phyloP scores from a whole-genome alignment of 2,797 vertebrate genomes.

The Arremon brunneinucha region DNA sequence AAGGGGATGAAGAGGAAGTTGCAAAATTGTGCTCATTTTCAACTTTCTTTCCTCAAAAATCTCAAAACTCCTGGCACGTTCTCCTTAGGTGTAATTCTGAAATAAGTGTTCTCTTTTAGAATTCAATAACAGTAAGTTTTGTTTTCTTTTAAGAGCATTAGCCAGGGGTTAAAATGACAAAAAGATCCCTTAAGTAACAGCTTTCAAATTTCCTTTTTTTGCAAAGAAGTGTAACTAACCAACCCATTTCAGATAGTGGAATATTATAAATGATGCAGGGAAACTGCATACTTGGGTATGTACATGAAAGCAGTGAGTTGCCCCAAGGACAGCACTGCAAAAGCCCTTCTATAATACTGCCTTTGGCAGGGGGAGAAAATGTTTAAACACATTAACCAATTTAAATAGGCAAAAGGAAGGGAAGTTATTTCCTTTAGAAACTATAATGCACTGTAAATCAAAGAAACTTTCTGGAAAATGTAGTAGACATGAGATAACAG shows the following conservation, averaged over 20 bases:
- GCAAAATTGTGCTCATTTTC: background rate
- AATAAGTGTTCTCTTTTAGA: background rate
- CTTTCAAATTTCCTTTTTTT: background rate
- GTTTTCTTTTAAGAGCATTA: background rate
- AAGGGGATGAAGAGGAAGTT: background rate
- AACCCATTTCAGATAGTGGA: background rate
- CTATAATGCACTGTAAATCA: slow-evolving; percentile 7
- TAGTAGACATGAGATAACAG: background rate
- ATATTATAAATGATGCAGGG: background rate
- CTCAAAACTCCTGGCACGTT: background rate
- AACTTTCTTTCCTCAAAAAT: background rate
- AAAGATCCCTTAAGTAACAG: background rate
- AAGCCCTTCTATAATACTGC: background rate
- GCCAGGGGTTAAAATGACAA: background rate
- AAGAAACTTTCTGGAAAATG: slow-evolving; percentile 2
- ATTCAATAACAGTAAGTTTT: background rate
- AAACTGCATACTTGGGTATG: background rate
- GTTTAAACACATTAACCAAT: slow-evolving; percentile 3
- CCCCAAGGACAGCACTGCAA: background rate
- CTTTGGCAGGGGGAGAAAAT: background rate
- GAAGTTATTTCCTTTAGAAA: background rate
- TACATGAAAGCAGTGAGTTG: background rate
- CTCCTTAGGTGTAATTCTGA: background rate
- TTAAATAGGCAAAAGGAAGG: background rate
- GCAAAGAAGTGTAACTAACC: background rate